Evolutionary conservation across 2,113 vertebrate species (phyloP), one percentile per base, ranked within the genome.

Genomic region (Cavia aperea): DNA sequence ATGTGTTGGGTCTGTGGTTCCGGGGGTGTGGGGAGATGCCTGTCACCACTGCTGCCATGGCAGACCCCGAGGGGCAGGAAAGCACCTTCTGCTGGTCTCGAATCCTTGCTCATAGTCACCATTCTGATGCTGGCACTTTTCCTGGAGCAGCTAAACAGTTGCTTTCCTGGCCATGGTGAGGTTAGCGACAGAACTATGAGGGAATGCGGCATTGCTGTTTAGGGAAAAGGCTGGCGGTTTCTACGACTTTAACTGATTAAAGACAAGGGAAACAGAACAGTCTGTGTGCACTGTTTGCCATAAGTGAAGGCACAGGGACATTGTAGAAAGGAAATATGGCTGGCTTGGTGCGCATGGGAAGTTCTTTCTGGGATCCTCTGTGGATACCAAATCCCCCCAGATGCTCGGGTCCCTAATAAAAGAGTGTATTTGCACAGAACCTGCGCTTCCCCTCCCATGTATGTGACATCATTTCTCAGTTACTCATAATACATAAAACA

Each of bases 331-430:
- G 72, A 75, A 56, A 8, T 29, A 56, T 8, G 21, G 16, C 66
- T 36, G 31, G n/a, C 16, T 36, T 87, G 16, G 54, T 62, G 51
- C 60, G 43, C 65, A 31, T 19, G 33, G 23, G 39, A 49, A 7
- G 39, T 39, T 92, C 75, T 81, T 49, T 92, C 83, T 77, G 68
- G 84, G 39, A 51, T 46, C 10, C 73, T 54, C 54, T 10, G 8
- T 92, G 84, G 33, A 87, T 87, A 39, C 33, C 56, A 39, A 92
- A 87, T 31, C 46, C 73, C 63, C 75, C 68, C 54, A 79, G 62
- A 39, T 70, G 66, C 62, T 56, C n/a, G 46, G 68, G 21, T 58
- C 39, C 75, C 46, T 70, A 51, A 65, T 87, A n/a, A 62, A 81
- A 60, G 14, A 43, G 73, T 18, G 24, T 81, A 39, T 87, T 86